A percentile compares a stretch with the other conserved stretches of the same genome.
Conservation (phyloP, 2,113 vertebrate species). For the Parus major region DNA sequence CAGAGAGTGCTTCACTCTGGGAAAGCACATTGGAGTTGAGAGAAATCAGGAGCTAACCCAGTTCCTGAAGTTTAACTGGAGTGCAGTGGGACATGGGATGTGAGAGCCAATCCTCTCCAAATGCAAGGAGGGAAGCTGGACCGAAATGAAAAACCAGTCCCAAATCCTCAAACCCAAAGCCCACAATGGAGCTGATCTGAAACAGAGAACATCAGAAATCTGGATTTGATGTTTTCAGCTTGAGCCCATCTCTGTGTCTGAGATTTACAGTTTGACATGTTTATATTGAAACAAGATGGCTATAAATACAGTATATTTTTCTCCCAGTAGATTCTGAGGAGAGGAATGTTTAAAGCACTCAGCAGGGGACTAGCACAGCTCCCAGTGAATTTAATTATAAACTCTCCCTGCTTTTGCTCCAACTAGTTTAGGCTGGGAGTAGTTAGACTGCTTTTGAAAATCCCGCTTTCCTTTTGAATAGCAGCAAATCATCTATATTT, state of each 20-base stretch:
- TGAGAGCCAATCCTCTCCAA: fast-evolving
- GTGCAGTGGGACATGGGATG: background rate
- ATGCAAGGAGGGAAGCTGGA: background rate
- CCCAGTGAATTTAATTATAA: slow-evolving; percentile 57
- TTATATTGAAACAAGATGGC: slow-evolving; percentile 64
- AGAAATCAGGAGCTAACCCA: background rate
- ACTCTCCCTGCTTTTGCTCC: slow-evolving; percentile 11
- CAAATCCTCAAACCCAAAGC: background rate
- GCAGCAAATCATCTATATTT: slow-evolving; percentile 40
- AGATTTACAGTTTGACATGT: slow-evolving; percentile 64
- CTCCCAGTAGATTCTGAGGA: slow-evolving; percentile 29
- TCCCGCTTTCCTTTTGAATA: slow-evolving; percentile 31
- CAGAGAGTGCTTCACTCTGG: fast-evolving
- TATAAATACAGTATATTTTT: slow-evolving; percentile 55
- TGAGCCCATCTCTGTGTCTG: slow-evolving; percentile 23
- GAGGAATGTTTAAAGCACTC: slow-evolving; percentile 52
- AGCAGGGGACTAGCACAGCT: slow-evolving; percentile 48
- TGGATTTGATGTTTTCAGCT: slow-evolving; percentile 43
- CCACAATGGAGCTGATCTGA: background rate
- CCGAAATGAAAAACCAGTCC: background rate
- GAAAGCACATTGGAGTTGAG: background rate
- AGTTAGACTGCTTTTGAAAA: slow-evolving; percentile 57
- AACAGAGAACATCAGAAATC: background rate
- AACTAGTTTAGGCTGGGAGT: slow-evolving; percentile 29
- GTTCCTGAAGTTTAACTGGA: background rate